phyloP scores from a whole-genome alignment of 2,797 vertebrate species.

The Molossus molossus region DNA sequence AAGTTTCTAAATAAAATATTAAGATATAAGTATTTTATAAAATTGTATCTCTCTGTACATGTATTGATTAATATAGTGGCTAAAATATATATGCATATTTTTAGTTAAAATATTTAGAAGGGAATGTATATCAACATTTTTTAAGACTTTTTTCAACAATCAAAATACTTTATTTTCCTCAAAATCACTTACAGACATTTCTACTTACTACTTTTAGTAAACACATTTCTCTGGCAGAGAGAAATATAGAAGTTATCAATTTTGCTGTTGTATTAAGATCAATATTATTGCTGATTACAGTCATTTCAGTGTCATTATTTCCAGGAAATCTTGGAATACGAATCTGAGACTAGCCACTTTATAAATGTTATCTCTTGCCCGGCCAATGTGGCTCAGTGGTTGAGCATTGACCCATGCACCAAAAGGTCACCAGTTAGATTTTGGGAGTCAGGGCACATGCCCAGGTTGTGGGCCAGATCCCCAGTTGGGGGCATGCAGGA shows the following conservation, averaged over 20 bases:
- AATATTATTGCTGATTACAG: background rate
- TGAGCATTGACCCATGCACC: no score
- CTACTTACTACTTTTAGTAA: background rate
- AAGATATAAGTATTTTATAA: background rate
- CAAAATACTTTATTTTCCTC: background rate
- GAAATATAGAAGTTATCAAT: conserved; percentile 17
- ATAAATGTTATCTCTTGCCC: background rate
- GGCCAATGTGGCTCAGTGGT: no score
- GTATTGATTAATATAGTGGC: background rate
- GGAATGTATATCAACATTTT: background rate
- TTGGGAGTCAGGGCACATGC: no score
- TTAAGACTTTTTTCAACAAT: background rate
- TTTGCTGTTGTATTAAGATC: conserved; percentile 1
- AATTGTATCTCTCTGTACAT: background rate
- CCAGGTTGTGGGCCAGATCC: no score
- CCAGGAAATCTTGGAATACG: background rate
- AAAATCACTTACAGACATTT: conserved; percentile 23
- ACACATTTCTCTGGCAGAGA: conserved; percentile 4
- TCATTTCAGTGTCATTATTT: conserved; percentile 43
- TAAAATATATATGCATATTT: background rate
- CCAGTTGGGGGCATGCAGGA: no score
- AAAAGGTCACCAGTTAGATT: no score
- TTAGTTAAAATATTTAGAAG: background rate
- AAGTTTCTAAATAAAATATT: conserved; percentile 48
- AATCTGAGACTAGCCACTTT: background rate